Evolutionary conservation across 2,888 invertebrate species (phyloP).

Genomic region (Hecatera dysodea): DNA sequence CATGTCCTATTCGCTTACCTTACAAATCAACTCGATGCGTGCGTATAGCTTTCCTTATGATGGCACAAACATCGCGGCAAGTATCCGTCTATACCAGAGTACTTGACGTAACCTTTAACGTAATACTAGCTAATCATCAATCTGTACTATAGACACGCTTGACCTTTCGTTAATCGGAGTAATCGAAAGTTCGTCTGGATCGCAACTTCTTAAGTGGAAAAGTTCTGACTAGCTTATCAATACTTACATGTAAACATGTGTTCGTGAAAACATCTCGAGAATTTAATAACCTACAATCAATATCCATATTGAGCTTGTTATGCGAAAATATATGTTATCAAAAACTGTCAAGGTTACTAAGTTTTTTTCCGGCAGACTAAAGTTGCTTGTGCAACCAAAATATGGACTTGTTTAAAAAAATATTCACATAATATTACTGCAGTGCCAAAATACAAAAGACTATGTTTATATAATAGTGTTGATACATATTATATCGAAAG

Average conservation of each 20-base stretch:
- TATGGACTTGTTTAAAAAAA: conserved; percentile 9
- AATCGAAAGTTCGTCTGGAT: conserved; percentile 43
- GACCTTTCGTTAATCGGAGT: conserved; percentile 49
- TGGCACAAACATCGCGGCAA: conserved; percentile 17
- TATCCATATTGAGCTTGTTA: background rate
- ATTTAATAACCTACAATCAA: conserved; percentile 10
- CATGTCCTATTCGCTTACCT: conserved; percentile 11
- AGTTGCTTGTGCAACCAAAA: background rate
- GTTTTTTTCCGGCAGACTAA: background rate
- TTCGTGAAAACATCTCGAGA: background rate
- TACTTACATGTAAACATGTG: conserved; percentile 17
- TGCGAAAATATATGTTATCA: conserved; percentile 2
- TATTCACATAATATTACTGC: conserved; percentile 27
- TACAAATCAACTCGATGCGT: conserved; percentile 10
- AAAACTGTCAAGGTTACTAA: background rate
- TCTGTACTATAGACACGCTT: conserved; percentile 32
- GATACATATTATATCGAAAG: conserved; percentile 51
- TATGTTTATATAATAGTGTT: conserved; percentile 49
- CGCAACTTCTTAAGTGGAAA: conserved; percentile 34
- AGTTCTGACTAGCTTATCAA: conserved; percentile 53
- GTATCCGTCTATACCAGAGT: conserved; percentile 3
- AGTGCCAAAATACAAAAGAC: conserved; percentile 42
- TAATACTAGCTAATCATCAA: conserved; percentile 36
- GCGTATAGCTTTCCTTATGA: conserved; percentile 16
- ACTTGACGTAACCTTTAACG: conserved; percentile 43